Evolutionary conservation across 2,113 vertebrate genomes (phyloP).

Genomic region (Glaucidium brasilianum): DNA sequence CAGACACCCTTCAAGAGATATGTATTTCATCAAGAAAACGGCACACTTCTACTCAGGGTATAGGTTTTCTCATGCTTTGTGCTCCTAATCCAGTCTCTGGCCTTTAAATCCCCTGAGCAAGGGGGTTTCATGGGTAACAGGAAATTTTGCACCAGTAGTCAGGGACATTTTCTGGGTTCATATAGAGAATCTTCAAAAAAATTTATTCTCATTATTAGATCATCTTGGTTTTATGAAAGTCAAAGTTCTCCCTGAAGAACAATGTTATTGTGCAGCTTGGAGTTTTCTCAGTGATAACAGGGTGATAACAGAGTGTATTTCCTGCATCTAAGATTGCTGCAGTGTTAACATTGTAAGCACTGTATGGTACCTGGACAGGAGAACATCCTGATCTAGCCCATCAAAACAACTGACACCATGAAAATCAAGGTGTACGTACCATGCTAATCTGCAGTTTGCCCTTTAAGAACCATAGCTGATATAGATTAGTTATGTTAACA

Average conservation of each 20-base stretch:
- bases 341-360: not conserved
- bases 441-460: not conserved
- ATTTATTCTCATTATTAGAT: not conserved
- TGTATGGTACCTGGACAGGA: not conserved
- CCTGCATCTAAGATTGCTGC: not conserved
- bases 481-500: not conserved
- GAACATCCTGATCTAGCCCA: not conserved
- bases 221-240: constrained; percentile 8
- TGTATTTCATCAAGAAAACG: not conserved
- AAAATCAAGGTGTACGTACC: not conserved
- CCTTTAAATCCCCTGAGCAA: not conserved
- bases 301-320: not conserved
- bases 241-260: constrained; percentile 42
- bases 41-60: not conserved
- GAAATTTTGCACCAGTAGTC: not conserved
- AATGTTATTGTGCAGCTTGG: not conserved
- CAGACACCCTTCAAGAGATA: not conserved
- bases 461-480: not conserved
- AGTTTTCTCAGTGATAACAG: not conserved
- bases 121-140: not conserved
- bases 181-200: not conserved
- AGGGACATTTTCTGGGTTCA: not conserved
- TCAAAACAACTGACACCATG: not conserved
- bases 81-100: not conserved
- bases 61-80: not conserved